phyloP scores from a whole-genome alignment of 2,888 invertebrate genomes.

The Leucoma salicis region DNA sequence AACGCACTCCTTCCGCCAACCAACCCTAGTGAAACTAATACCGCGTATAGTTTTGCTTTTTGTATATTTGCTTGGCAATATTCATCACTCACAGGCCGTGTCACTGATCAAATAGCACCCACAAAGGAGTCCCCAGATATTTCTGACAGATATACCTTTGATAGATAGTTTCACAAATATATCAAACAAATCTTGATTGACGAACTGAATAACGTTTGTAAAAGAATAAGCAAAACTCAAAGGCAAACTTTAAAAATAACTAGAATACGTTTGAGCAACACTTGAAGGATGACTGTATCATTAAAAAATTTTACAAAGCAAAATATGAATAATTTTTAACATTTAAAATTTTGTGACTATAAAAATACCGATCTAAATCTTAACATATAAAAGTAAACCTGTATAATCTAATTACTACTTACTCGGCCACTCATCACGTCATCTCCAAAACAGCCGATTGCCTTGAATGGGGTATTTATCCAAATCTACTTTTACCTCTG shows the following conservation, averaged over 20 bases:
- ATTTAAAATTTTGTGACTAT: no score
- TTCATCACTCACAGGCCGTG: conserved; percentile 79
- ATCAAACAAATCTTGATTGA: conserved; percentile 52
- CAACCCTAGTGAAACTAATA: conserved; percentile 76
- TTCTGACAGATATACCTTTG: conserved; percentile 71
- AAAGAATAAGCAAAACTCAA: conserved; percentile 10
- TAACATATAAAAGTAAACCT: no score
- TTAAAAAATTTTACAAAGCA: no score
- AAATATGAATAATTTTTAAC: no score
- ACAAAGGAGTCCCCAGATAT: conserved; percentile 78
- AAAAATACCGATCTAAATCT: no score
- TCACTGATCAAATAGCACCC: conserved; percentile 79
- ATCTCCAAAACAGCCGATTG: no score
- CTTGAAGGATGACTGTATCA: no score
- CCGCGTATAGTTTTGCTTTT: conserved; percentile 79
- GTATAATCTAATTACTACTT: no score
- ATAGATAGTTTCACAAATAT: conserved; percentile 72
- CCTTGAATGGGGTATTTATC: no score
- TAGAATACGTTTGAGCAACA: no score
- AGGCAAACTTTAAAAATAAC: conserved; percentile 16
- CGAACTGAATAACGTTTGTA: conserved; percentile 25
- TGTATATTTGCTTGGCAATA: conserved; percentile 81
- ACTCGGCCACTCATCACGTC: no score
- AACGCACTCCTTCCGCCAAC: conserved; percentile 41
- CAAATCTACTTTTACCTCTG: no score